Evolutionary conservation across 2,113 vertebrate genomes (phyloP), one percentile per base, ranked within the genome.

Genomic region (Pagrus major): DNA sequence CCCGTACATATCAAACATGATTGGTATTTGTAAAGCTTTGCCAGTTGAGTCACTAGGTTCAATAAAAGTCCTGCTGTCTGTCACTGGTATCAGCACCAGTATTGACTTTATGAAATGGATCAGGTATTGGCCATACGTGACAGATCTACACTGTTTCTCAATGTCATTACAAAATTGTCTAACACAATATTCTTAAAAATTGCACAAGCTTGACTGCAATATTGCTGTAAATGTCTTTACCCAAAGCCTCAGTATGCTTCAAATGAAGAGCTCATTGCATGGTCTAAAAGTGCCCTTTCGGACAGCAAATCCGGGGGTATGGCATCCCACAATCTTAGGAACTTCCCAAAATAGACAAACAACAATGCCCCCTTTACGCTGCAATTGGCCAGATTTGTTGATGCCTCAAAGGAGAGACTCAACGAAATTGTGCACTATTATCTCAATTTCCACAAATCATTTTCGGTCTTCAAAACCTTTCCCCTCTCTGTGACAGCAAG

Each of bases 1-100:
- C 47, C n/a, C 7, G 6, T 51, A 52, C 39, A 23, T 68, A 66
- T 64, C 42, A 56, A 64, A 31, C 44, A 66, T 1, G 21, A 20
- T 5, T 55, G 4, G 65, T 29, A 68, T 85, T 67, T 58, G 44
- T 46, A 29, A 76, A 76, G 33, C 9, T 44, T 59, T n/a, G 20
- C 21, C 51, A 59, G 55, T 15, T 56, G 58, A 52, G 52, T 56
- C 61, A 77, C 27, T 5, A 25, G 67, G 61, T 72, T 59, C 81
- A 81, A 47, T 67, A 8, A 41, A 56, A 41, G 35, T 61, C 27
- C 59, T 27, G 42, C 65, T 21, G 41, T 56, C 14, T 8, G n/a
- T 66, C 59, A 29, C 42, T 25, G 54, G 52, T 46, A 68, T 39
- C n/a, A 27, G 60, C 16, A 64, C 39, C 9, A 44, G 9, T 21